Evolutionary conservation across 2,888 invertebrate genomes (phyloP).

Genomic region (Cactoblastis cactorum): DNA sequence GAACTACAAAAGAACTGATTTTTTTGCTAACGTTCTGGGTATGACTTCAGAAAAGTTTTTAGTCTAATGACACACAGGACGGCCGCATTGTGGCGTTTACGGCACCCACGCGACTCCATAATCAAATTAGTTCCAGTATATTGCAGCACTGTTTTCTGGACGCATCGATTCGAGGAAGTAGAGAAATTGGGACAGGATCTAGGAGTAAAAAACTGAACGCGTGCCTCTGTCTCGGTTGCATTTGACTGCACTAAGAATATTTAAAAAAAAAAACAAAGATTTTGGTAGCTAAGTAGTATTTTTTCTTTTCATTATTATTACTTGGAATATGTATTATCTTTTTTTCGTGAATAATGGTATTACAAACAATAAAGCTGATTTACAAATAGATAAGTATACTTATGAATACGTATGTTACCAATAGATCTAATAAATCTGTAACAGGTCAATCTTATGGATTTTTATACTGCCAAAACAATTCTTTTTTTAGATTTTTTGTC

Average conservation of each 20-base stretch:
- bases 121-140: constrained; percentile 75
- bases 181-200: constrained; percentile 52
- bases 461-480: too few relatives aligned
- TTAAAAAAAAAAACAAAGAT: neutral
- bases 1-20: constrained; percentile 40
- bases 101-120: constrained; percentile 75
- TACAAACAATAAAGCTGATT: too few relatives aligned
- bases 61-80: constrained; percentile 60
- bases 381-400: too few relatives aligned
- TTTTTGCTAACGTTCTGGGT: constrained; percentile 54
- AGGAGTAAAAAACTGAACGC: constrained; percentile 60
- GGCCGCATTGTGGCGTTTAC: constrained; percentile 73
- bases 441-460: too few relatives aligned
- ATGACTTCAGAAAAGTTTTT: constrained; percentile 52
- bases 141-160: constrained; percentile 59
- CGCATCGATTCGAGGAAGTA: constrained; percentile 57
- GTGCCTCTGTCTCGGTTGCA: constrained; percentile 41
- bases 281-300: too few relatives aligned
- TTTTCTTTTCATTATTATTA: too few relatives aligned
- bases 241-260: neutral
- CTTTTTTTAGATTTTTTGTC: too few relatives aligned
- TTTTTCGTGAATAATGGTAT: too few relatives aligned
- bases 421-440: too few relatives aligned
- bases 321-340: too few relatives aligned
- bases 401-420: too few relatives aligned